phyloP scores from a whole-genome alignment of 1,140 invertebrate species.

The Gonatopus flavifemur region DNA sequence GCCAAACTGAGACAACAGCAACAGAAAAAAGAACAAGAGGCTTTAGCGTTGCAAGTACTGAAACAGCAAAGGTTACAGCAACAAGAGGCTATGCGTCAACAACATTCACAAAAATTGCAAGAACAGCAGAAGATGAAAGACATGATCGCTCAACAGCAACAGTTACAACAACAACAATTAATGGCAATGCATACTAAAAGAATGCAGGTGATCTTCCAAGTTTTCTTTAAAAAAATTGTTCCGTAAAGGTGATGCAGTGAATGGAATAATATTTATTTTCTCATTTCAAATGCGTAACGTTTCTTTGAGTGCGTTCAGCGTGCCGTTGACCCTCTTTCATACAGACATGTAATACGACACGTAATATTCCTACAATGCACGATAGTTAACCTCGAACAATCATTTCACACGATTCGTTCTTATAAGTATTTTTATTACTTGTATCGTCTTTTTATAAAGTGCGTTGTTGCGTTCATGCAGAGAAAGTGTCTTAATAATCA shows the following conservation, averaged over 20 bases:
- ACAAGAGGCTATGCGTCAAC: slow-evolving; percentile 50
- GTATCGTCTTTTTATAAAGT: too few relatives aligned
- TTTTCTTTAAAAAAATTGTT: neutral
- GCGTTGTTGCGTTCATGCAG: too few relatives aligned
- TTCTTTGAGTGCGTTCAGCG: neutral
- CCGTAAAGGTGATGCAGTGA: too few relatives aligned
- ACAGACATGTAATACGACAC: too few relatives aligned
- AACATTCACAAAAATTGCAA: slow-evolving; percentile 38
- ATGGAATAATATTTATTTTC: neutral
- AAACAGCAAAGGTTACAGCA: slow-evolving; percentile 57
- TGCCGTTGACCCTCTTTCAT: neutral
- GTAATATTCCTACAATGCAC: too few relatives aligned
- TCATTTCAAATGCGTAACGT: neutral
- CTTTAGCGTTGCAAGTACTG: slow-evolving; percentile 44
- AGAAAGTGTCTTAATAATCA: too few relatives aligned
- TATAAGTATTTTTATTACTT: too few relatives aligned
- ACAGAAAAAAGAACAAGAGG: slow-evolving; percentile 39
- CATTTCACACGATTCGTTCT: too few relatives aligned
- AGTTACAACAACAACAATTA: slow-evolving; percentile 27
- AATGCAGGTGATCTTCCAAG: slow-evolving; percentile 37
- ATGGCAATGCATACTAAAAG: slow-evolving; percentile 43
- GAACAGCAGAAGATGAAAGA: slow-evolving; percentile 50
- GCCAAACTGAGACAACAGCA: slow-evolving; percentile 44
- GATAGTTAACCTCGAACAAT: too few relatives aligned
- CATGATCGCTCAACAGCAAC: slow-evolving; percentile 37